These are phyloP conservation scores for Percina caprodes DNA, from an alignment of 2,113 vertebrate species.

Conservation along the genomic window DNA sequence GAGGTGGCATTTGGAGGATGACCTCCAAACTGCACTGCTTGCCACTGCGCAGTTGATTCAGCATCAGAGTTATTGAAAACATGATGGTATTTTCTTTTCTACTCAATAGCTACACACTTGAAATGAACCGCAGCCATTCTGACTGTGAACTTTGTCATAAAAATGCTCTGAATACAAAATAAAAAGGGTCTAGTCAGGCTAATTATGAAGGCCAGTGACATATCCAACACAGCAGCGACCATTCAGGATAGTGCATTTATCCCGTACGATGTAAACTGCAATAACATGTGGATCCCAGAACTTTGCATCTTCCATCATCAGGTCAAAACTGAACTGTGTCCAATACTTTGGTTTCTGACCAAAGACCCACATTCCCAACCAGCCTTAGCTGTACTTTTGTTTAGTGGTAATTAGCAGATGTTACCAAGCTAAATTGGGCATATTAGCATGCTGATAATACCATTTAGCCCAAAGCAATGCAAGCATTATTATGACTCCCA, in stretches of 20 bases:
- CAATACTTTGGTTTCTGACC: background rate
- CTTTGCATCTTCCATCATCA: background rate
- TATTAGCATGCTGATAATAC: background rate
- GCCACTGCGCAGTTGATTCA: slow-evolving; percentile 52
- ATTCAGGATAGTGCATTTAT: slow-evolving; percentile 2
- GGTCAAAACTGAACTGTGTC: background rate
- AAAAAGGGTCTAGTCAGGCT: slow-evolving; percentile 36
- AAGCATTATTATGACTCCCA: too few species aligned
- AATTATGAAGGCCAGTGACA: slow-evolving; percentile 28
- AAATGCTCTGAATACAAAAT: slow-evolving; percentile 49
- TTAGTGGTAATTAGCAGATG: background rate
- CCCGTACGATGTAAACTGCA: background rate
- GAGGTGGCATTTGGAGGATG: slow-evolving; percentile 67
- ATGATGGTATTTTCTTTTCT: slow-evolving; percentile 60
- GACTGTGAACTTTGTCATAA: slow-evolving; percentile 38
- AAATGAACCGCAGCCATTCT: slow-evolving; percentile 42
- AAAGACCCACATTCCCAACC: background rate
- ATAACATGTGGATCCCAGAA: background rate
- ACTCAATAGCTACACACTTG: slow-evolving; percentile 63
- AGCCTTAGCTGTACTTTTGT: background rate
- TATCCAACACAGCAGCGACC: slow-evolving; percentile 3
- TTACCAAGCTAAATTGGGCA: background rate
- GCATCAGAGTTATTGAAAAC: slow-evolving; percentile 58
- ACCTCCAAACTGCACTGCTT: slow-evolving; percentile 64
- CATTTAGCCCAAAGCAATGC: background rate